Base-by-base conservation (phyloP, 2,888 invertebrate species). In the Zeuzera pyrina region DNA sequence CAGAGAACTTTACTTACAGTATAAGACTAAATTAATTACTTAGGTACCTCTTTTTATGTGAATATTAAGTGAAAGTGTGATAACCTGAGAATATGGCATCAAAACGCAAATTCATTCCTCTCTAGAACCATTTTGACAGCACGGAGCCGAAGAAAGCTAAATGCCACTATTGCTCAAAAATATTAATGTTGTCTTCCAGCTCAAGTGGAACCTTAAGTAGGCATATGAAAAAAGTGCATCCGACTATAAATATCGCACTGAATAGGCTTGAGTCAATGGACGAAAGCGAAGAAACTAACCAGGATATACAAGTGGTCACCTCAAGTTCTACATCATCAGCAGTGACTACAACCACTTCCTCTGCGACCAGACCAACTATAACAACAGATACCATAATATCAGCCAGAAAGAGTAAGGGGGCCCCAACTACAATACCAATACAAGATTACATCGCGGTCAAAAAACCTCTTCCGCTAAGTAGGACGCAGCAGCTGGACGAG, bases 401-500 rank as follows among this genome's bases (percentile, higher is more conserved):
- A 19, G 19, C 19, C 8, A 19, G 8, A 19, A 19, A 19, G 19
- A 8, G 19, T 19, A 19, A 19, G 5, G 19, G 16, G 4, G 5
- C 16, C 16, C 16, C 5, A 16, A 16, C 4, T 16, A 16, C 16
- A 16, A 7, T 5, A 16, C 16, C 16, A 16, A 7, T 4, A 16
- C 7, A 7, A 23, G 23, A 23, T n/a, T 23, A 23, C n/a, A 10
- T 23, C 3, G n/a, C 10, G 3, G 4, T n/a, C 4, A 23, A 23
- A 23, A 23, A 23, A 23, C 4, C n/a, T 3, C n/a, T 23, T 6
- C 23, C 23, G 3, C 4, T 3, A 23, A 23, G 5, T n/a, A 3
- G 23, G n/a, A 3, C n/a, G 23, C 23, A 23, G 10, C 23, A 23
- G 23, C 4, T 33, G 3, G 33, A 33, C 12, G 15, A 19, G 24